phyloP scores from a whole-genome alignment of 2,113 vertebrate genomes.

The Electrona antarctica region DNA sequence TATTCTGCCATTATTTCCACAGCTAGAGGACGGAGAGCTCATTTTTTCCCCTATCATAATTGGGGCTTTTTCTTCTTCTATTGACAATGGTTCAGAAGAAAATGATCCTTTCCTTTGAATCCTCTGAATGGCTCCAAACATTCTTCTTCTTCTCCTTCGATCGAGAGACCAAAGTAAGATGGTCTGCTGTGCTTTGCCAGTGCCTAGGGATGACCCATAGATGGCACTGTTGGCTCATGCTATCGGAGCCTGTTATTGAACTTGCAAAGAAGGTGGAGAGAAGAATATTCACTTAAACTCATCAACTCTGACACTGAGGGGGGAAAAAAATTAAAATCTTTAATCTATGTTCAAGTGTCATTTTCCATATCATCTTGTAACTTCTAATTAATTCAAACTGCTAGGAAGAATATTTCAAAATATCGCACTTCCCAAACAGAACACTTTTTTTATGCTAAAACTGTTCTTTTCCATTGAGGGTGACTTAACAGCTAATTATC shows the following conservation, averaged over 20 bases:
- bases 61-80: slow-evolving; percentile 38
- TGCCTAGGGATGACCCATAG: slow-evolving; percentile 64
- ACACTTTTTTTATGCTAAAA: slow-evolving; percentile 60
- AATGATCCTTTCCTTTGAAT: slow-evolving; percentile 76
- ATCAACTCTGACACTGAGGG: slow-evolving; percentile 64
- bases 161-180: slow-evolving; percentile 10
- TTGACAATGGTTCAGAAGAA: slow-evolving; percentile 74
- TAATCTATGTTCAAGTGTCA: slow-evolving; percentile 79
- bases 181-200: slow-evolving; percentile 18
- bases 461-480: slow-evolving; percentile 61
- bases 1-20: slow-evolving; percentile 69
- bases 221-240: slow-evolving; percentile 83
- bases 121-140: slow-evolving; percentile 63
- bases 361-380: slow-evolving; percentile 81
- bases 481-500: slow-evolving; percentile 78
- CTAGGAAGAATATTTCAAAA: slow-evolving; percentile 76
- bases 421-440: slow-evolving; percentile 76
- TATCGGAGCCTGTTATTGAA: slow-evolving; percentile 28
- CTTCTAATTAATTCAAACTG: slow-evolving; percentile 82
- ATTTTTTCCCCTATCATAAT: slow-evolving; percentile 59
- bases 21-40: slow-evolving; percentile 60
- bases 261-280: slow-evolving; percentile 41
- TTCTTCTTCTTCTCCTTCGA: slow-evolving; percentile 22
- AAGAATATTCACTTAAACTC: slow-evolving; percentile 61
- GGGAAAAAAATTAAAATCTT: slow-evolving; percentile 53